Evolutionary conservation across 2,888 invertebrate species (phyloP).

Genomic region (Sarcophaga caerulescens): DNA sequence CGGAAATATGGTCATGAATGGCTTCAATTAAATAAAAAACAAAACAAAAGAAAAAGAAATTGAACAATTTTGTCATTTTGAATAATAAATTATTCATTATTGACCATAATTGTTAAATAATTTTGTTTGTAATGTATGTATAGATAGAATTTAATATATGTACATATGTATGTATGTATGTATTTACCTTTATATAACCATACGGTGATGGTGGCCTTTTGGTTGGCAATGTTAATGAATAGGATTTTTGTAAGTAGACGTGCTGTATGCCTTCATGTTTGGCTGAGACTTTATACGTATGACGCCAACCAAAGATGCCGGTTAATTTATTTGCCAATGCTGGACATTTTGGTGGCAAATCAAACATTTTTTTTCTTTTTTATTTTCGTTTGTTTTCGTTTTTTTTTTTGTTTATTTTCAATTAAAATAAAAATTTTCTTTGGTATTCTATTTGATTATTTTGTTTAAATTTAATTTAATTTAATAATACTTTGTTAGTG

Average conservation of each 20-base stretch:
- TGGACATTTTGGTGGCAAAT: slow-evolving; percentile 86
- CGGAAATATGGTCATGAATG: slow-evolving; percentile 62
- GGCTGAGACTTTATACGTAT: slow-evolving; percentile 90
- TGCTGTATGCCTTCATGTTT: slow-evolving; percentile 85
- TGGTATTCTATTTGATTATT: slow-evolving; percentile 40
- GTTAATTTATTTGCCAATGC: slow-evolving; percentile 90
- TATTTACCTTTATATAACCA: slow-evolving; percentile 77
- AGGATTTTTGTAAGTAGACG: slow-evolving; percentile 80
- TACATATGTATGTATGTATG: not conserved
- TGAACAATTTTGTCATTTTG: no score
- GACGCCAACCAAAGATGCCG: slow-evolving; percentile 89
- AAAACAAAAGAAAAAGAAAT: not conserved
- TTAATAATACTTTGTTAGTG: slow-evolving; percentile 44
- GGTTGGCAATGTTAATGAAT: slow-evolving; percentile 80
- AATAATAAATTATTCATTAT: not conserved
- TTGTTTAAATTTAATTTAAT: slow-evolving; percentile 42
- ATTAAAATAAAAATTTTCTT: slow-evolving; percentile 23
- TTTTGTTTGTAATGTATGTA: not conserved
- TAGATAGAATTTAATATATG: not conserved
- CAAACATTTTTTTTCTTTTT: slow-evolving; percentile 82
- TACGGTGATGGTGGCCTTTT: slow-evolving; percentile 77
- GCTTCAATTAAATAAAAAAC: slow-evolving; percentile 34
- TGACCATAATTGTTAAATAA: not conserved
- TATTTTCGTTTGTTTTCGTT: slow-evolving; percentile 13
- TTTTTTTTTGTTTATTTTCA: not conserved